phyloP scores from a whole-genome alignment of 2,888 invertebrate species.

The Zelleria hepariella region DNA sequence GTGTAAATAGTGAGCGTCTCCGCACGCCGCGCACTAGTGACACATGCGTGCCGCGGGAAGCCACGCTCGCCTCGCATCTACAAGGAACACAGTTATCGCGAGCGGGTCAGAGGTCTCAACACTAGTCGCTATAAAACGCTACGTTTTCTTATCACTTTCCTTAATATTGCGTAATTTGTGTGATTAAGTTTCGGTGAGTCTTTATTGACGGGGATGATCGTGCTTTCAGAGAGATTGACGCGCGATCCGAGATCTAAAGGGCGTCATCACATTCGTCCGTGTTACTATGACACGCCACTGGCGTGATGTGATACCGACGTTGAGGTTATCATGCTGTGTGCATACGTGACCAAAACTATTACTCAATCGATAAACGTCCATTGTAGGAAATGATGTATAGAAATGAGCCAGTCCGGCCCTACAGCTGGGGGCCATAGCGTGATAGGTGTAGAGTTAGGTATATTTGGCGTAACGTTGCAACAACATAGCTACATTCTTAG shows the following conservation, averaged over 20 bases:
- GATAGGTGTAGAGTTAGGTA: background rate
- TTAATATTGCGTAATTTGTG: background rate
- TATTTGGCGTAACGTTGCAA: background rate
- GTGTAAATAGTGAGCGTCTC: constrained; percentile 42
- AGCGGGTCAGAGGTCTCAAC: background rate
- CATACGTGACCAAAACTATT: background rate
- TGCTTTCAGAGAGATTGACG: background rate
- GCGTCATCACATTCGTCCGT: background rate
- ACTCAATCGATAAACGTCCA: background rate
- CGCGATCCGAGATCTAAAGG: background rate
- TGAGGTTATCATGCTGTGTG: background rate
- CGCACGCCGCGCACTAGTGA: background rate
- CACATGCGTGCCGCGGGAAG: background rate
- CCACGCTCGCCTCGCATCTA: too few species aligned
- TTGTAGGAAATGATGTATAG: background rate
- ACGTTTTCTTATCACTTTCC: background rate
- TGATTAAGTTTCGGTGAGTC: background rate
- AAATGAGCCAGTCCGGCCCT: background rate
- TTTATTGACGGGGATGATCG: background rate
- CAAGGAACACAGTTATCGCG: background rate
- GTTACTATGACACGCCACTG: background rate
- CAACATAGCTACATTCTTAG: constrained; percentile 7
- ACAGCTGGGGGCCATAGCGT: background rate
- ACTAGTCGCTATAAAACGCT: background rate
- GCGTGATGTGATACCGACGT: background rate